Evolutionary conservation across 1,140 invertebrate species (phyloP).

Genomic region (Calephelis virginiensis): DNA sequence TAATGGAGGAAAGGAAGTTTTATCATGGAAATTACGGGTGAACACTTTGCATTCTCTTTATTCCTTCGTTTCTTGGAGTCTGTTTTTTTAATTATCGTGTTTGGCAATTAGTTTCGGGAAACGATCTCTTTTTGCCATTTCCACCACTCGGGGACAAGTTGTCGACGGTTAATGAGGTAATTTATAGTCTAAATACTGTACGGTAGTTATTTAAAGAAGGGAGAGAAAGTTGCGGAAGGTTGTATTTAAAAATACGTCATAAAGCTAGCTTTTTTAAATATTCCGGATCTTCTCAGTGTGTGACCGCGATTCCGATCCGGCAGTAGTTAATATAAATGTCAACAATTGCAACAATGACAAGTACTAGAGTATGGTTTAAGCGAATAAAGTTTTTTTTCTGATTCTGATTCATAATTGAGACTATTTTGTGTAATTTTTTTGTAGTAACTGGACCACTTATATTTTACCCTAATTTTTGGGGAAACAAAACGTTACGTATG

Average conservation of each 20-base stretch:
- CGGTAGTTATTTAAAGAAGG: constrained; percentile 9
- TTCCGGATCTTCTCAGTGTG: too few relatives aligned
- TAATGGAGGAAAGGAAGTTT: constrained; percentile 66
- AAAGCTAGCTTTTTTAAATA: background rate
- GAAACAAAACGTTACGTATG: too few relatives aligned
- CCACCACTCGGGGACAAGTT: constrained; percentile 58
- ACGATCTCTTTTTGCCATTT: constrained; percentile 63
- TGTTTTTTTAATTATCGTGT: constrained; percentile 77
- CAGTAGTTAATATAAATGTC: too few relatives aligned
- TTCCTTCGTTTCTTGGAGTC: constrained; percentile 60
- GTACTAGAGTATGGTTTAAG: too few relatives aligned
- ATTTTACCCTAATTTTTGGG: too few relatives aligned
- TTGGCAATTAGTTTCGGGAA: constrained; percentile 77
- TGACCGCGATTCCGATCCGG: too few relatives aligned
- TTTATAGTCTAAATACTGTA: constrained; percentile 64
- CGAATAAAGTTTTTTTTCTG: too few relatives aligned
- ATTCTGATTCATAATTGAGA: too few relatives aligned
- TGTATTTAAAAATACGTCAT: constrained; percentile 13
- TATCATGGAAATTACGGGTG: constrained; percentile 74
- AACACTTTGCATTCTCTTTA: constrained; percentile 73
- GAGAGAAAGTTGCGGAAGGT: background rate
- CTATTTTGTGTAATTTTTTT: too few relatives aligned
- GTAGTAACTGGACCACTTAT: too few relatives aligned
- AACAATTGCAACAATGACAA: too few relatives aligned
- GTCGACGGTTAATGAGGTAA: constrained; percentile 70